Conservation (phyloP, 2,797 vertebrate species). For the Oceanodroma leucorhoa region DNA sequence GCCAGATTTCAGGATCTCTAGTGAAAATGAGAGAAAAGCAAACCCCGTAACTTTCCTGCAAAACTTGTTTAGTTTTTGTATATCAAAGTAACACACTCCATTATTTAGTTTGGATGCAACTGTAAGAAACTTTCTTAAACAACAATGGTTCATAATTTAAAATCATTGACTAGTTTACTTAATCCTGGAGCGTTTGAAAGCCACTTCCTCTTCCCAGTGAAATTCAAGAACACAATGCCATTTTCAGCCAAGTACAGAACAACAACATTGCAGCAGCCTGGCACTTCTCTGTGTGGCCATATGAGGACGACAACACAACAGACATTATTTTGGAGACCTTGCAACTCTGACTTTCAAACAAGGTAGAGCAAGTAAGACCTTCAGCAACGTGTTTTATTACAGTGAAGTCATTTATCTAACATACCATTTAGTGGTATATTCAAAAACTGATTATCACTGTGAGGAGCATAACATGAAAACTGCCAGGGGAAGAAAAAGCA, state of each 20-base stretch:
- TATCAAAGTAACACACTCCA: background rate
- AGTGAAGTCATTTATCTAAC: background rate
- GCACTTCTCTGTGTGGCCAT: background rate
- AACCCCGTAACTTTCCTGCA: background rate
- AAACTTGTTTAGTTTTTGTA: background rate
- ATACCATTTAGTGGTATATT: background rate
- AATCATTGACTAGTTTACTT: background rate
- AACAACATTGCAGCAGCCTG: background rate
- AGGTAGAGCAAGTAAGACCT: background rate
- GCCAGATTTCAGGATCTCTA: conserved; percentile 98
- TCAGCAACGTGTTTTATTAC: background rate
- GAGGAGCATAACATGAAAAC: background rate
- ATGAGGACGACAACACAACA: background rate
- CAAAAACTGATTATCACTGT: background rate
- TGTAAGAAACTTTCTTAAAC: background rate
- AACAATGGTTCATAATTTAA: background rate
- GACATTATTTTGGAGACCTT: background rate
- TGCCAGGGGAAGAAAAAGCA: background rate
- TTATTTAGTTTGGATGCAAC: background rate
- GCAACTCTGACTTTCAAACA: background rate
- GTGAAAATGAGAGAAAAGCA: conserved; percentile 26
- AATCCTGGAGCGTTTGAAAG: background rate
- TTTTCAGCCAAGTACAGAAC: background rate
- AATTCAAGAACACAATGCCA: background rate
- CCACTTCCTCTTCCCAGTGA: background rate